Conservation (phyloP, 2,888 invertebrate genomes). For the Nomada hirtipes region DNA sequence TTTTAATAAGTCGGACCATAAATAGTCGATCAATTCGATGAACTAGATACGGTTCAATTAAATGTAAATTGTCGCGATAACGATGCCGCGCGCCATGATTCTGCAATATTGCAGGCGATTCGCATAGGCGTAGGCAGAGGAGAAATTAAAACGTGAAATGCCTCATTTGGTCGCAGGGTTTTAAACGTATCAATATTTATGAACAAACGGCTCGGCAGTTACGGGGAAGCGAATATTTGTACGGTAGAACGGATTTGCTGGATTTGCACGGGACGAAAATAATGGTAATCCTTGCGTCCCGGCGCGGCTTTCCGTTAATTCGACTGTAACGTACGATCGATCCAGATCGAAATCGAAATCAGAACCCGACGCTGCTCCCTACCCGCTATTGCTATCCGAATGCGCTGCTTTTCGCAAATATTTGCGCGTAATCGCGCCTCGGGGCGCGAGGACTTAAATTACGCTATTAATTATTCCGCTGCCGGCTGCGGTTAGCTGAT, state of each 20-base stretch:
- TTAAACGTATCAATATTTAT: slow-evolving; percentile 70
- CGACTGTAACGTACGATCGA: slow-evolving; percentile 65
- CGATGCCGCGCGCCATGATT: slow-evolving; percentile 29
- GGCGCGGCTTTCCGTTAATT: slow-evolving; percentile 65
- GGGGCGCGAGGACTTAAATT: slow-evolving; percentile 62
- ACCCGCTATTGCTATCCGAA: slow-evolving; percentile 34
- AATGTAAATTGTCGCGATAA: slow-evolving; percentile 54
- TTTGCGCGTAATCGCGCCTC: slow-evolving; percentile 61
- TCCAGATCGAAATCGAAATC: slow-evolving; percentile 65
- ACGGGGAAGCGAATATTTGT: slow-evolving; percentile 65
- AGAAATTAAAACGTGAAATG: slow-evolving; percentile 60
- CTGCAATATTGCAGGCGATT: slow-evolving; percentile 21
- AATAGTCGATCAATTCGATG: slow-evolving; percentile 42
- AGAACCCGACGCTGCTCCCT: slow-evolving; percentile 8
- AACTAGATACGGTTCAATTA: slow-evolving; percentile 54
- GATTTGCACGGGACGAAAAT: slow-evolving; percentile 67
- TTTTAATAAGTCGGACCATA: slow-evolving; percentile 36
- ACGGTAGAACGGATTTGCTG: slow-evolving; percentile 58
- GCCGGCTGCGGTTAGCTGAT: slow-evolving; percentile 23
- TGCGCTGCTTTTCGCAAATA: slow-evolving; percentile 62
- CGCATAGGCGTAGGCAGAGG: background rate
- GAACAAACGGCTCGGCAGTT: slow-evolving; percentile 62
- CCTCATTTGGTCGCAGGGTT: slow-evolving; percentile 61
- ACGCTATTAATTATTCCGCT: slow-evolving; percentile 68
- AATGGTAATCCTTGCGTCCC: slow-evolving; percentile 68